Evolutionary conservation across 2,797 vertebrate genomes (phyloP), one percentile per base, ranked within the genome.

Genomic region (Limnodromus scolopaceus): DNA sequence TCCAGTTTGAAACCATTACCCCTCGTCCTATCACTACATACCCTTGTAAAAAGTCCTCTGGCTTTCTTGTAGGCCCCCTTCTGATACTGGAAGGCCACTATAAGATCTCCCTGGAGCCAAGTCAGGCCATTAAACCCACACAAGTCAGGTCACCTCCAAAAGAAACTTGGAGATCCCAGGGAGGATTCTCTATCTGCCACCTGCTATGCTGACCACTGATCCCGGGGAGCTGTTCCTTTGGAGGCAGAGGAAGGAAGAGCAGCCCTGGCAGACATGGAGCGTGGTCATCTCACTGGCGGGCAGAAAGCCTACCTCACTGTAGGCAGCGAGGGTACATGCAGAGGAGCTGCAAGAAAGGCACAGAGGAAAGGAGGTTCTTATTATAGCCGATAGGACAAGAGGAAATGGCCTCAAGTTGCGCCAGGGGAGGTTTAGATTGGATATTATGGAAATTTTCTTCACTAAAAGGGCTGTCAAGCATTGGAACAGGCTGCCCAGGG

Each of bases 101-200:
- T 10, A 57, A 36, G 34, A 34, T 36, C 6, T 58, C 34, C 34
- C 23, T 4, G 10, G 23, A 58, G 15, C n/a, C n/a, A 58, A 30
- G 20, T 55, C 28, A n/a, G 51, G 39, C 48, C 68, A 54, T 41
- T 48, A 58, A 70, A 27, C 30, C 36, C 51, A 20, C 43, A 51
- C 12, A 51, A 70, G 28, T 36, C 64, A 72, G 58, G 48, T 65
- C 46, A 72, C 46, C 36, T 87, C 34, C 75, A 49, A 57, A 82
- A 45, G 48, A 69, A 79, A 76, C 15, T 8, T 8, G 0, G n/a
- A 89, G 24, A 25, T 72, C 64, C 43, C 46, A 69, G 32, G 10
- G 11, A 6, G 45, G 39, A 23, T 49, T 77, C 77, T 76, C 49
- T 66, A 1, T 18, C 24, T 1, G 1, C 55, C 0, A 2, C 28